Conservation (phyloP, 2,113 vertebrate species). For the Benitochromis conjunctus region DNA sequence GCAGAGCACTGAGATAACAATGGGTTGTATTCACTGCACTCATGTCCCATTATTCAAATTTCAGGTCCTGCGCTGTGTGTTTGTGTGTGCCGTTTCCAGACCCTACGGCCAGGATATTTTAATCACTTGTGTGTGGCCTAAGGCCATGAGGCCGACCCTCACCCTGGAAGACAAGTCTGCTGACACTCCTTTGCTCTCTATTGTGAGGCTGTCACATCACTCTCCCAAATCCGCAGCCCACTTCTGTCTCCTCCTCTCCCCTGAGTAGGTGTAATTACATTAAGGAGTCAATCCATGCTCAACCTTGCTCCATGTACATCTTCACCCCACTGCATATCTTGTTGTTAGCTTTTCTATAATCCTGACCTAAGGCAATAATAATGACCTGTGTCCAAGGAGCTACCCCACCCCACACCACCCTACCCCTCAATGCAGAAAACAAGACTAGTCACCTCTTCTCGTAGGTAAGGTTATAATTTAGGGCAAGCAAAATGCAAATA, state of each 20-base stretch:
- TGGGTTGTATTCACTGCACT: constrained; percentile 27
- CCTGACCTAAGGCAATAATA: constrained; percentile 64
- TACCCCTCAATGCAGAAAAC: neutral
- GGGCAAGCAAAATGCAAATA: neutral
- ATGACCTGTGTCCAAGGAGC: constrained; percentile 45
- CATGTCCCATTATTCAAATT: constrained; percentile 42
- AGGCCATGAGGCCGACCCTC: constrained; percentile 60
- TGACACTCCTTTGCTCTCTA: constrained; percentile 72
- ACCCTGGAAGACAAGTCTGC: constrained; percentile 66
- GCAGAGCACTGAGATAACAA: constrained; percentile 37
- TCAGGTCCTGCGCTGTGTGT: constrained; percentile 2
- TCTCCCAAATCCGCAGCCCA: constrained; percentile 62
- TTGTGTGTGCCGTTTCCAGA: constrained; percentile 35
- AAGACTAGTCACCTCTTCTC: neutral
- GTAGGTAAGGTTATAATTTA: neutral
- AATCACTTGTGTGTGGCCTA: constrained; percentile 65
- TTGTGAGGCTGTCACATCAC: constrained; percentile 67
- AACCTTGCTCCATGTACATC: constrained; percentile 44
- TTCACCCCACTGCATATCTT: constrained; percentile 69
- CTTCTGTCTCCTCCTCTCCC: constrained; percentile 50
- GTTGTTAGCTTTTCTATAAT: constrained; percentile 61
- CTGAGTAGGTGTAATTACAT: constrained; percentile 75
- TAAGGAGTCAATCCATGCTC: constrained; percentile 67
- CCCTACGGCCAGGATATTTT: constrained; percentile 62
- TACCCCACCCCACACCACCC: neutral